Conservation (phyloP, 2,797 vertebrate species). For the Fringilla coelebs region DNA sequence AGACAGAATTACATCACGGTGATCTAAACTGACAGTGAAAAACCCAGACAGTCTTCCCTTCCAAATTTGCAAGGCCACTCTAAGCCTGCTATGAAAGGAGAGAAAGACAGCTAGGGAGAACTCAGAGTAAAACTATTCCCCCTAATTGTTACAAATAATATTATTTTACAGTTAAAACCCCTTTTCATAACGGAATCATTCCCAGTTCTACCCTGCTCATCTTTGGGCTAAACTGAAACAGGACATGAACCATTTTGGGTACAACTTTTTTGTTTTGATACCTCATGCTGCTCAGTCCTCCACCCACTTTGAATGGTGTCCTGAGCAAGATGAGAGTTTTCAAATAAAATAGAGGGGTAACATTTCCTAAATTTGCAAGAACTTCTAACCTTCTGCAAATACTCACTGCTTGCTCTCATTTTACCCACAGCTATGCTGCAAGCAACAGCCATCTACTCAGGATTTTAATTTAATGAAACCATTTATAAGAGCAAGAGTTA, state of each 20-base stretch:
- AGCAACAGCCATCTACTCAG: background rate
- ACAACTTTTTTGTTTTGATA: background rate
- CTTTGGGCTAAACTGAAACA: background rate
- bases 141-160: conserved; percentile 12
- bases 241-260: background rate
- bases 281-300: background rate
- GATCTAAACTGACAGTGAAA: conserved; percentile 59
- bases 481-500: background rate
- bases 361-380: background rate
- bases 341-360: background rate
- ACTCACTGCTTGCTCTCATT: background rate
- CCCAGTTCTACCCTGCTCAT: background rate
- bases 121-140: background rate
- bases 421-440: background rate
- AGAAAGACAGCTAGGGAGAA: background rate
- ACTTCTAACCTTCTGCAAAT: background rate
- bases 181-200: background rate
- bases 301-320: background rate
- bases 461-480: background rate
- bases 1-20: conserved; percentile 45
- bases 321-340: background rate
- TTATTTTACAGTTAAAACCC: background rate
- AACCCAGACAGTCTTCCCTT: conserved; percentile 39
- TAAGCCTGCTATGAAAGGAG: conserved; percentile 39
- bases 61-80: conserved; percentile 32